Evolutionary conservation across 2,113 vertebrate genomes (phyloP).

Genomic region (Prietella phreatophila): DNA sequence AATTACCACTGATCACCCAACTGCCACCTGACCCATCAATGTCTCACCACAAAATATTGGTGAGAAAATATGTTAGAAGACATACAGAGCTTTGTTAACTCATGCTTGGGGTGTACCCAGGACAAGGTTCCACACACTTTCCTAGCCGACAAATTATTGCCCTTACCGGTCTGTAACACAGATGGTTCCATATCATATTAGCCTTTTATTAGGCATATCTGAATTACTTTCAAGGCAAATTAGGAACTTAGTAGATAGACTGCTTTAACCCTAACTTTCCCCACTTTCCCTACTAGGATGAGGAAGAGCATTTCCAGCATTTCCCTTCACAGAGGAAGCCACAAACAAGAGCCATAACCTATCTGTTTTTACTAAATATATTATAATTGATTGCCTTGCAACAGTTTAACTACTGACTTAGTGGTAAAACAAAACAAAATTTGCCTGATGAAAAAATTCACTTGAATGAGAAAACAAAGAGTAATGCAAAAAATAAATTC

Average conservation of each 20-base stretch:
- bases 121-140: too few species aligned
- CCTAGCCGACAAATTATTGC: not conserved
- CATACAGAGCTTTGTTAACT: too few species aligned
- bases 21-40: too few species aligned
- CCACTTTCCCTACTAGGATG: not conserved
- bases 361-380: not conserved
- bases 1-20: too few species aligned
- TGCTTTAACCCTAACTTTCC: not conserved
- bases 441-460: not conserved
- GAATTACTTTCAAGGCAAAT: not conserved
- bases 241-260: not conserved
- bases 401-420: not conserved
- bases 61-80: too few species aligned
- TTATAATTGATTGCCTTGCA: not conserved
- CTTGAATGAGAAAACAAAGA: not conserved
- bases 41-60: too few species aligned
- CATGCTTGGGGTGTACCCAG: too few species aligned
- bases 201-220: not conserved
- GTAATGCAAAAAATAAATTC: not conserved
- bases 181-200: not conserved
- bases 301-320: not conserved
- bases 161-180: not conserved
- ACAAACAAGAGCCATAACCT: not conserved
- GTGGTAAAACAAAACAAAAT: not conserved
- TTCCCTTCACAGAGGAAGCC: slow-evolving; percentile 12